Percentiles rank a stretch among this genome's conserved stretches.
Evolutionary conservation across 2,888 invertebrate species (phyloP).

Genomic region (Tetanocera ferruginea): DNA sequence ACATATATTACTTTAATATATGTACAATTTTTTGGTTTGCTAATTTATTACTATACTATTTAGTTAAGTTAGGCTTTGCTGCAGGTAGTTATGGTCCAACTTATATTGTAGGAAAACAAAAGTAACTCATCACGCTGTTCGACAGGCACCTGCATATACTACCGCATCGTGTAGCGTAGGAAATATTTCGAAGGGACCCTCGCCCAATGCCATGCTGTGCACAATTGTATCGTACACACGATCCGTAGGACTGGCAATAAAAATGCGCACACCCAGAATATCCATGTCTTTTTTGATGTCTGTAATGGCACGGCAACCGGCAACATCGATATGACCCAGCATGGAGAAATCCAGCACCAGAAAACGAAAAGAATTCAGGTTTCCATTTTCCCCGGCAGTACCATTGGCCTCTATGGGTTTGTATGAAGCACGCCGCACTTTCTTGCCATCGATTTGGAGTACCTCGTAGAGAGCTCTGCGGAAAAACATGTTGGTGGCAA

Average conservation of each 20-base stretch:
- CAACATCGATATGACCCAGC: slow-evolving; percentile 76
- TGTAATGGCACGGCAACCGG: slow-evolving; percentile 74
- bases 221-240: slow-evolving; percentile 66
- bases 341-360: slow-evolving; percentile 76
- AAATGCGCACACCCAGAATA: slow-evolving; percentile 72
- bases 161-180: slow-evolving; percentile 78
- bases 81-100: no score
- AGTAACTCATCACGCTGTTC: slow-evolving; percentile 56
- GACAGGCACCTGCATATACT: slow-evolving; percentile 67
- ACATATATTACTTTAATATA: neutral
- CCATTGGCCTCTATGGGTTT: slow-evolving; percentile 53
- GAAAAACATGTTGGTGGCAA: slow-evolving; percentile 75
- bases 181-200: slow-evolving; percentile 71
- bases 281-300: slow-evolving; percentile 72
- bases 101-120: neutral
- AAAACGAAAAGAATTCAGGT: slow-evolving; percentile 56
- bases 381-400: slow-evolving; percentile 43
- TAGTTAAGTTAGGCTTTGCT: neutral
- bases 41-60: neutral
- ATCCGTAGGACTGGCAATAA: slow-evolving; percentile 73
- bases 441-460: slow-evolving; percentile 70
- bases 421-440: slow-evolving; percentile 53
- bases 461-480: slow-evolving; percentile 72
- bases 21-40: slow-evolving; percentile 20
- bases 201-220: slow-evolving; percentile 66